Conservation (phyloP, 1,140 invertebrate genomes). For the Drosophila baimaii region DNA sequence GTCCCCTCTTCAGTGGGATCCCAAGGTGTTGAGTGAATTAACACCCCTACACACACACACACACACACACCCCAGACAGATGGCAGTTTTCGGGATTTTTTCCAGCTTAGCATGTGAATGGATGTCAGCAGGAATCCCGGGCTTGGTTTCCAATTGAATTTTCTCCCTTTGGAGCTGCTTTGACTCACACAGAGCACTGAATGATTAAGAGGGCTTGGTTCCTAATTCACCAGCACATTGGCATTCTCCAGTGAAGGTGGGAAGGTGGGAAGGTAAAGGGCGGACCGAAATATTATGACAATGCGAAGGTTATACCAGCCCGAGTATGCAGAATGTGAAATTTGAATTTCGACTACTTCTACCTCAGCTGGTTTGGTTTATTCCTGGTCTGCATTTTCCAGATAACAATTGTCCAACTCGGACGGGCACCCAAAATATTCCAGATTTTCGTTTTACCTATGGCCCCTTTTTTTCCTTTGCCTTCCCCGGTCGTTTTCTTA, state of each 20-base stretch:
- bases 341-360: constrained; percentile 27
- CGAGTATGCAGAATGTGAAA: constrained; percentile 27
- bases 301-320: constrained; percentile 30
- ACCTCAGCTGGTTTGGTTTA: constrained; percentile 21
- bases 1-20: constrained; percentile 33
- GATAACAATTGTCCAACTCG: constrained; percentile 56
- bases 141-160: constrained; percentile 42
- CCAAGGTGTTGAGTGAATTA: constrained; percentile 55
- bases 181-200: not conserved
- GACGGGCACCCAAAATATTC: constrained; percentile 34
- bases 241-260: constrained; percentile 1
- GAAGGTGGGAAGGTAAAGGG: too few relatives aligned
- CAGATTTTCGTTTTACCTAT: constrained; percentile 20
- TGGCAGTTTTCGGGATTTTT: constrained; percentile 32
- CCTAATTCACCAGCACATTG: constrained; percentile 15
- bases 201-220: constrained; percentile 30
- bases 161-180: constrained; percentile 1
- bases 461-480: constrained; percentile 10
- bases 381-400: constrained; percentile 47
- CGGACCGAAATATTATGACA: constrained; percentile 30
- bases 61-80: not conserved
- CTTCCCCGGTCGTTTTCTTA: constrained; percentile 50
- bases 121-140: constrained; percentile 16
- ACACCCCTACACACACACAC: constrained; percentile 25
- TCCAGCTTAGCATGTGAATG: constrained; percentile 26